Base-by-base conservation (phyloP, 2,797 vertebrate genomes). In the Artibeus jamaicensis region DNA sequence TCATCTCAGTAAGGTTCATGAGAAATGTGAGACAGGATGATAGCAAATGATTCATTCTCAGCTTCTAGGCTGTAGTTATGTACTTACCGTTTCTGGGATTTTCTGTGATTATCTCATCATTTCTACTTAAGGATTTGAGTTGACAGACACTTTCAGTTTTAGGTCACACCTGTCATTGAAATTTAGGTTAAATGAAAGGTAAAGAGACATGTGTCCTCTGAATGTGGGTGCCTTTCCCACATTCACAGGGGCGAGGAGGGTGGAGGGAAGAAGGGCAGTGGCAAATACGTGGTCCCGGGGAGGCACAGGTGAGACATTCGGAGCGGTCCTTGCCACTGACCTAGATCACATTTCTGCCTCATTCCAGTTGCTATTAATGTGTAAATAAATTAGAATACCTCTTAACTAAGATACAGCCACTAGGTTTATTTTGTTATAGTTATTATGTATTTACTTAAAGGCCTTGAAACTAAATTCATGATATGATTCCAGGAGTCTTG, bases 81-180 rank as follows among this genome's bases (percentile, higher is more conserved):
- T 79, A 12, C 42, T 68, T 59, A 39, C 12, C 11, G 12, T 79
- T 84, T 44, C 22, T 6, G 34, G n/a, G 46, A 59, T 67, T 55
- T 86, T 65, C 34, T 74, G 24, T 77, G 78, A 8, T 26, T 21
- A 18, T 6, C 46, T 48, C 22, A 6, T 74, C 21, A 6, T 74
- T 85, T 93, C 83, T 92, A 24, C 48, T 77, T 96, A 84, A 73
- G 79, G 53, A 59, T 42, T 93, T 14, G n/a, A 62, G 44, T 65
- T 87, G 70, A 37, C 55, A 81, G 39, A 74, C 44, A 62, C 22
- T 46, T 82, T 78, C 4, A 79, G 48, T 65, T 95, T 79, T 44
- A 89, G 82, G 78, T 85, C 70, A 26, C 21, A n/a, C 50, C 57
- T 67, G 0, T 59, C 74, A 24, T 21, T 83, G 62, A 70, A 57